phyloP scores from a whole-genome alignment of 2,888 invertebrate genomes.

The Dioctria rufipes region DNA sequence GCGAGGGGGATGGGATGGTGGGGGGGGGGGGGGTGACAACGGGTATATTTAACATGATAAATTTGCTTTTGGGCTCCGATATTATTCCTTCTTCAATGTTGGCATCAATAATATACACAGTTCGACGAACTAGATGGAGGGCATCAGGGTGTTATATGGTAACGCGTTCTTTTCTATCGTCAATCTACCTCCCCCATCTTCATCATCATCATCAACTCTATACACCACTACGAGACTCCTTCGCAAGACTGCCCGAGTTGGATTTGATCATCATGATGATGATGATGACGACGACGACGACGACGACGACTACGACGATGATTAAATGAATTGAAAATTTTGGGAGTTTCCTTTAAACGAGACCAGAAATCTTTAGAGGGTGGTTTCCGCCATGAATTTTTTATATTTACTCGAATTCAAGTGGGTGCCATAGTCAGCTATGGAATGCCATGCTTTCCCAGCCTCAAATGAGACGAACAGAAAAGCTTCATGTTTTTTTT shows the following conservation, averaged over 20 bases:
- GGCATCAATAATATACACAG: conserved; percentile 40
- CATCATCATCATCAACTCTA: background rate
- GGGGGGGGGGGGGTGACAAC: background rate
- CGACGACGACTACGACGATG: conserved; percentile 53
- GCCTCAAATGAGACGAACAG: background rate
- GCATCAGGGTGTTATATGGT: background rate
- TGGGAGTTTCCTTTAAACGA: conserved; percentile 38
- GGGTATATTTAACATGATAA: conserved; percentile 59
- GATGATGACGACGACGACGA: background rate
- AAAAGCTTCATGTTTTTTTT: background rate
- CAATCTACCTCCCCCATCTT: background rate
- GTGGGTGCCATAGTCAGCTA: background rate
- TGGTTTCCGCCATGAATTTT: conserved; percentile 46
- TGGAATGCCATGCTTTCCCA: background rate
- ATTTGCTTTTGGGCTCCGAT: conserved; percentile 58
- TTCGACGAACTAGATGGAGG: conserved; percentile 23
- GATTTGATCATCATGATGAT: conserved; percentile 53
- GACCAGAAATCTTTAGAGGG: conserved; percentile 30
- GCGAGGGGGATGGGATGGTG: too few species aligned
- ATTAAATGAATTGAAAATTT: conserved; percentile 59
- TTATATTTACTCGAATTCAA: conserved; percentile 17
- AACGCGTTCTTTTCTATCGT: too few species aligned
- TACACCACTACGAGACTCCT: too few species aligned
- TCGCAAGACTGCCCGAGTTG: background rate
- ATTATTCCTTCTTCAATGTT: conserved; percentile 53